Evolutionary conservation across 2,888 invertebrate genomes (phyloP), one percentile per base, ranked within the genome.

Genomic region (Helleia helle): DNA sequence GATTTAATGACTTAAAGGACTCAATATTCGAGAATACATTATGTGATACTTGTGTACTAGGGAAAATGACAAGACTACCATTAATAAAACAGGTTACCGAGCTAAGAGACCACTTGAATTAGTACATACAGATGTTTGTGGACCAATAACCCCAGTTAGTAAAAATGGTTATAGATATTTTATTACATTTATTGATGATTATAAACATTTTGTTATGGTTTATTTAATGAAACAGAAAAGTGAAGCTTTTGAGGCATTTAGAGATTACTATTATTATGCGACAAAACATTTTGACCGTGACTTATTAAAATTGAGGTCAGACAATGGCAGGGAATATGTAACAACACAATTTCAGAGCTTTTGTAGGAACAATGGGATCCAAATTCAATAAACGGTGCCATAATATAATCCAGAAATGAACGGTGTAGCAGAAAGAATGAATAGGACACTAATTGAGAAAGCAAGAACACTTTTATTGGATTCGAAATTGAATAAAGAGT

Each of bases 321-420:
- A 40, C 17, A 40, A 31, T 31, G 31, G 40, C 11, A 13, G 14
- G 8, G 27, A 38, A 27, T 27, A 13, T 27, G 8, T 13, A 11
- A 5, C 9, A 6, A 18, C 8, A 9, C n/a, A 39, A 2, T 38
- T 44, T 29, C 18, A 38, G 7, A 12, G 34, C 5, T 51, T 47
- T 29, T 48, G 40, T 38, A 17, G 25, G 9, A 22, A 14, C 3
- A 38, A 38, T n/a, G 40, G 13, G 15, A 41, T 38, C 29, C 18
- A 13, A 7, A 12, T 36, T 28, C 38, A 50, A 7, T 40, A 42
- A 26, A 48, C 48, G 22, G 42, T 46, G n/a, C 40, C 48, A n/a
- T n/a, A n/a, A 6, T 49, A 52, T 15, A 52, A 42, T 26, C 49
- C 52, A 2, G 36, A 50, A 24, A 39, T 42, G 40, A 52, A 50